Evolutionary conservation across 2,797 vertebrate genomes (phyloP), one percentile per base, ranked within the genome.

Genomic region (Orientallactaga sibirica): DNA sequence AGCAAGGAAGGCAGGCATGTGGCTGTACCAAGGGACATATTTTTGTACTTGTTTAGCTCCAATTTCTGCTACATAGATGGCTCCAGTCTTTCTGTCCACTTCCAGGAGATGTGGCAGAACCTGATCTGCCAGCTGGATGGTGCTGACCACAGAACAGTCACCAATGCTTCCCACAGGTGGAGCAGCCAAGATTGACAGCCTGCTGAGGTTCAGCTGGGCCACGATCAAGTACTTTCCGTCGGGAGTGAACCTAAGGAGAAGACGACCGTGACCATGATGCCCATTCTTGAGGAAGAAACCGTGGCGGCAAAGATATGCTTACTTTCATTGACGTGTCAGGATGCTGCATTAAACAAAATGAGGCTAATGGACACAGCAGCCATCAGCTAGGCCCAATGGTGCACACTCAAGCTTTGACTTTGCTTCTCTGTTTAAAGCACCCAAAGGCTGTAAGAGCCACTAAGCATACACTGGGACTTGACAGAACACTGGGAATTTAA

Each of bases 21-120:
- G n/a, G 68, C 95, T 94, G 94, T 33, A 95, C 95, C 97, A 96
- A 3, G 99, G 99, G 5, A 98, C 89, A 0, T 98, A 99, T 97
- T 98, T 99, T 96, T 99, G 99, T n/a, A 99, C 99, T 98, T 99
- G 99, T 93, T 98, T 98, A 2, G 99, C 99, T 88, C 99, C 99
- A 2, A 99, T 99, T 97, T 99, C 99, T 6, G 99, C 99, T 68
- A 99, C 99, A 3, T 99, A 99, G 95, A 99, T 93, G 2, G 98
- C 99, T 79, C 99, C 99, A 0, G 97, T 99, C 95, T 98, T 98
- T 91, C 98, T 94, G 91, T 99, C 99, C 43, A 99, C 94, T 77
- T 99, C 99, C 64, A 99, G 97, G 88, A 99, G 98, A 94, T 99
- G 99, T 0, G 99, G 99, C 81, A 98, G 99, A 88, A 99, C 98